A percentile compares a stretch with the other conserved stretches of the same genome.
Conservation (phyloP, 2,113 vertebrate genomes). For the pig (Sus scrofa) region T2T-Sscrofa CM000819.6:31838001-31838500, state of each 20-base stretch:
- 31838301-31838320: background rate
- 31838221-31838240: slow-evolving; percentile 66
- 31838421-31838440: slow-evolving; percentile 49
- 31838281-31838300: slow-evolving; percentile 21
- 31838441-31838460: slow-evolving; percentile 54
- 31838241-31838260: slow-evolving; percentile 61
- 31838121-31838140: slow-evolving; percentile 63
- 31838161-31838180: slow-evolving; percentile 31
- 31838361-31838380: background rate
- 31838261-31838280: background rate
- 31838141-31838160: slow-evolving; percentile 70
- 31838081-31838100: slow-evolving; percentile 49
- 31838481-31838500: slow-evolving; percentile 28
- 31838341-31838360: background rate
- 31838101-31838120: slow-evolving; percentile 68
- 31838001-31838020: slow-evolving; percentile 65
- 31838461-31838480: slow-evolving; percentile 26
- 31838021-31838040: slow-evolving; percentile 59
- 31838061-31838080: slow-evolving; percentile 51
- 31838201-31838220: slow-evolving; percentile 36
- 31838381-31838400: slow-evolving; percentile 10
- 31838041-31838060: slow-evolving; percentile 65
- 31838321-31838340: slow-evolving; percentile 2
- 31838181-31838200: slow-evolving; percentile 51
- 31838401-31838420: slow-evolving; percentile 61